These are phyloP conservation scores for Meta bourneti DNA, from an alignment of 2,888 invertebrate species.

Conservation along the genomic window DNA sequence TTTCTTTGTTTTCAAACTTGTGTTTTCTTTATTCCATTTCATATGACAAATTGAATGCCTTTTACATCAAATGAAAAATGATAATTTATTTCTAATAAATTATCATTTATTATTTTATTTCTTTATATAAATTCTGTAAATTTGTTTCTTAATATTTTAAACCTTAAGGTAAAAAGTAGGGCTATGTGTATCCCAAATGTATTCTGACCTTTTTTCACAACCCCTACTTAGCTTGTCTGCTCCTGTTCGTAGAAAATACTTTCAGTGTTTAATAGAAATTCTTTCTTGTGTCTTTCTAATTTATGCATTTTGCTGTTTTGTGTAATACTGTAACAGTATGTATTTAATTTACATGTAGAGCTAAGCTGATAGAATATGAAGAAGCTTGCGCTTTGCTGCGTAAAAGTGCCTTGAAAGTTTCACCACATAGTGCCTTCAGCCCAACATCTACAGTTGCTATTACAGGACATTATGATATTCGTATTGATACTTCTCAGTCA, in stretches of 20 bases:
- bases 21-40: background rate
- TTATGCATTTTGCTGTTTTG: no score
- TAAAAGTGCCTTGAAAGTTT: constrained; percentile 81
- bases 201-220: no score
- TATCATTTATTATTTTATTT: background rate
- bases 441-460: constrained; percentile 78
- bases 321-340: background rate
- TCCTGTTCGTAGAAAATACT: no score
- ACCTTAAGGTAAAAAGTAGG: no score
- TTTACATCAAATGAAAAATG: background rate
- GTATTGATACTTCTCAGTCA: constrained; percentile 78
- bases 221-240: no score
- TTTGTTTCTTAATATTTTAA: background rate
- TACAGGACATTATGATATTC: constrained; percentile 78
- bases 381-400: constrained; percentile 88
- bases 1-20: background rate
- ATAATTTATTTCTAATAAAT: background rate
- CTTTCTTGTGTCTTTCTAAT: no score
- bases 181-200: no score
- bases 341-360: constrained; percentile 80
- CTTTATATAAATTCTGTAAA: background rate
- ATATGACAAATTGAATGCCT: no score
- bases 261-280: no score
- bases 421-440: constrained; percentile 77
- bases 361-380: constrained; percentile 93